Evolutionary conservation across 2,113 vertebrate genomes (phyloP).

Genomic region (Bubalus kerabau): DNA sequence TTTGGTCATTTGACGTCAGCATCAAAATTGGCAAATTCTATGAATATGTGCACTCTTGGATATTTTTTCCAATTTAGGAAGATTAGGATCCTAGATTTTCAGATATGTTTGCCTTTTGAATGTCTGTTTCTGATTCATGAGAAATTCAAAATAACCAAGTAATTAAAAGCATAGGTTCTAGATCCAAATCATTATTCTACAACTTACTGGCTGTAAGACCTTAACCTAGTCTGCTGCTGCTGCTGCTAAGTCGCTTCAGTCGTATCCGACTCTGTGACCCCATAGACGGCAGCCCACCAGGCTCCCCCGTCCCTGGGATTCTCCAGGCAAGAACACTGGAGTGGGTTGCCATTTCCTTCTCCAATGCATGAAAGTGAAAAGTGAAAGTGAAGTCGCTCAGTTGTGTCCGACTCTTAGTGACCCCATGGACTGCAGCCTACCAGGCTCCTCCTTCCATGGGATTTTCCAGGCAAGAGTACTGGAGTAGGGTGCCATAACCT

Average conservation of each 20-base stretch:
- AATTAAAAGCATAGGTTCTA: neutral
- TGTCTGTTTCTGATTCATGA: neutral
- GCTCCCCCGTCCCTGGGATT: neutral
- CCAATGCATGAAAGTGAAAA: accelerated
- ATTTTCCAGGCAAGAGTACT: too few relatives aligned
- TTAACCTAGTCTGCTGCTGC: neutral
- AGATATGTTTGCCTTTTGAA: neutral
- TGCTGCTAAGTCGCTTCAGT: too few relatives aligned
- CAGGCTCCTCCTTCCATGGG: too few relatives aligned
- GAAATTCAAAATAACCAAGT: neutral
- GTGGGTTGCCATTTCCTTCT: too few relatives aligned
- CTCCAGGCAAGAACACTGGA: neutral
- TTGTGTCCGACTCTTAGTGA: accelerated
- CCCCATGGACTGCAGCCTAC: too few relatives aligned
- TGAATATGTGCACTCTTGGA: neutral
- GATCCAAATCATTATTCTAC: neutral
- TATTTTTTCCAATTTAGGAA: neutral
- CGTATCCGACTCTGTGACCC: neutral
- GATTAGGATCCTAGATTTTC: neutral
- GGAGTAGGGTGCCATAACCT: too few relatives aligned
- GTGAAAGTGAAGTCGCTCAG: too few relatives aligned
- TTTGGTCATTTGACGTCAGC: neutral
- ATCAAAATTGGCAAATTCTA: neutral
- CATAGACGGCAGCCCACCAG: neutral
- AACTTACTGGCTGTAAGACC: neutral